Evolutionary conservation across 2,888 invertebrate genomes (phyloP).

Genomic region (Eristalis tenax): DNA sequence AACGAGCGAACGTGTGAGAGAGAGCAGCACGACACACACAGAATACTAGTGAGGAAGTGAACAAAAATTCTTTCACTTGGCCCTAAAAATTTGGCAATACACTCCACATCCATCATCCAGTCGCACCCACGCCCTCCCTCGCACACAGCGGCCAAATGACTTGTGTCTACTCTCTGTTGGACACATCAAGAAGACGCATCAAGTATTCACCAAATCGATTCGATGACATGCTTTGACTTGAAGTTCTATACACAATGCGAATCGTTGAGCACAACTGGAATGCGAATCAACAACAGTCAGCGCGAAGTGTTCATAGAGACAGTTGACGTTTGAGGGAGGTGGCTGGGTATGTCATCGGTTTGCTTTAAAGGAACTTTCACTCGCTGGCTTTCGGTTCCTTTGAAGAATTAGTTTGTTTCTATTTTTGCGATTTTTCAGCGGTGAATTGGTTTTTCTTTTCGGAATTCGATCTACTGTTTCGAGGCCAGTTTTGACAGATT

Average conservation of each 20-base stretch:
- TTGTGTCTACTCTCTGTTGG: conserved; percentile 31
- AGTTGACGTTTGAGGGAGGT: neutral
- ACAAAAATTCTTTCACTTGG: conserved; percentile 43
- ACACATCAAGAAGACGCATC: conserved; percentile 52
- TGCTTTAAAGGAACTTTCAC: neutral
- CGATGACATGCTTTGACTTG: conserved; percentile 63
- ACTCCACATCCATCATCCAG: conserved; percentile 50
- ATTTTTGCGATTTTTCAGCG: neutral
- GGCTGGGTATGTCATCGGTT: neutral
- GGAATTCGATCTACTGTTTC: too few relatives aligned
- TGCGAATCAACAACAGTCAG: conserved; percentile 33
- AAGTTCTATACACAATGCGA: conserved; percentile 47
- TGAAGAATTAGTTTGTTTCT: neutral
- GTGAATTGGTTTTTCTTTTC: neutral
- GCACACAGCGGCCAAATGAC: conserved; percentile 17
- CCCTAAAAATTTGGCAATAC: conserved; percentile 68
- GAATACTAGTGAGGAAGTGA: neutral
- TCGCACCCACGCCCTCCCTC: conserved; percentile 22
- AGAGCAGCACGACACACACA: neutral
- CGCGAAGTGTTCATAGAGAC: conserved; percentile 10
- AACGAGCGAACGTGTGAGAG: neutral
- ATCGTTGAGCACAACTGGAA: conserved; percentile 58
- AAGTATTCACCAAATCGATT: conserved; percentile 63
- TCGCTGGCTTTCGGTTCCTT: neutral
- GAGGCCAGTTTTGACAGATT: too few relatives aligned